phyloP scores from a whole-genome alignment of 2,797 vertebrate species.

The Coregonus suidteri region DNA sequence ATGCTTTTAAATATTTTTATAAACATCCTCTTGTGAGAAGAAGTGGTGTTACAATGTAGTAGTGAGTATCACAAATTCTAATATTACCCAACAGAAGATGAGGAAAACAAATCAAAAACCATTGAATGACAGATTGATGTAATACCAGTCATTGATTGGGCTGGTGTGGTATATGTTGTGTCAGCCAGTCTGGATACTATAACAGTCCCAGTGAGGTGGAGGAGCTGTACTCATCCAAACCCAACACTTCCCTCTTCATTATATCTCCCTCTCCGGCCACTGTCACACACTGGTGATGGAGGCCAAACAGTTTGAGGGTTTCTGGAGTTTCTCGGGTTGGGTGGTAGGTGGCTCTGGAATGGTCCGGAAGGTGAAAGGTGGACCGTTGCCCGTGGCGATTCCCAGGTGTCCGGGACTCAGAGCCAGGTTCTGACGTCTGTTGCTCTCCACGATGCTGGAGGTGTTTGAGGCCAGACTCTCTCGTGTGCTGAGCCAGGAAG shows the following conservation, averaged over 20 bases:
- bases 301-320: slow-evolving; percentile 97
- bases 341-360: slow-evolving; percentile 85
- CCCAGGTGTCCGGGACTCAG: slow-evolving; percentile 95
- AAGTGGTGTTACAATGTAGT: slow-evolving; percentile 8
- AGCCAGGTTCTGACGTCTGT: slow-evolving; percentile 94
- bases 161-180: not conserved
- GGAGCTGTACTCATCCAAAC: not conserved
- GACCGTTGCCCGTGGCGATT: slow-evolving; percentile 81
- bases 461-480: slow-evolving; percentile 99
- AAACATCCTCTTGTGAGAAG: not conserved
- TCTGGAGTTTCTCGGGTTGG: slow-evolving; percentile 97
- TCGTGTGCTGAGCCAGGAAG: slow-evolving; percentile 82
- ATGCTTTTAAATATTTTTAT: not conserved
- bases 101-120: not conserved
- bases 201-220: slow-evolving; percentile 16
- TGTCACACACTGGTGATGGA: slow-evolving; percentile 99
- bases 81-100: not conserved
- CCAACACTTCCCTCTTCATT: slow-evolving; percentile 11
- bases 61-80: slow-evolving; percentile 9
- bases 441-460: slow-evolving; percentile 99
- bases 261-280: slow-evolving; percentile 15
- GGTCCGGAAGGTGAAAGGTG: slow-evolving; percentile 93
- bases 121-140: slow-evolving; percentile 3
- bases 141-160: not conserved
- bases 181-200: not conserved